Percentiles rank a stretch among this genome's conserved stretches.
Evolutionary conservation across 2,888 invertebrate species (phyloP).

Genomic region (Dioctria linearis): DNA sequence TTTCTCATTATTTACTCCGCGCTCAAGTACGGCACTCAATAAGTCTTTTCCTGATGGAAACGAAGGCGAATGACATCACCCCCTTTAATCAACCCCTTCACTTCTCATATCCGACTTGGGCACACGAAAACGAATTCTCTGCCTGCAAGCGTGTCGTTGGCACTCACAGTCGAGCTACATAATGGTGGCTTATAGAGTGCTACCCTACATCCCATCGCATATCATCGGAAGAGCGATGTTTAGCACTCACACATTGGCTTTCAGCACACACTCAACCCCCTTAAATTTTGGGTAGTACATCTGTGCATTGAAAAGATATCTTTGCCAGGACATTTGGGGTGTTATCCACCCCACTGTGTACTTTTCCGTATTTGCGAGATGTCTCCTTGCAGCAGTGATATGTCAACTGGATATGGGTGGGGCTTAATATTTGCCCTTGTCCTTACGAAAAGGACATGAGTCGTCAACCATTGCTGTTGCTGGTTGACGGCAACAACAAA

Average conservation of each 20-base stretch:
- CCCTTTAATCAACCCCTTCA: constrained; percentile 5
- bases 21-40: constrained; percentile 34
- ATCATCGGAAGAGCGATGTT: not conserved
- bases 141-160: constrained; percentile 17
- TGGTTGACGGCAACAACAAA: not conserved
- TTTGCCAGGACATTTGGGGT: constrained; percentile 8
- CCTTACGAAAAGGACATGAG: constrained; percentile 17
- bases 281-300: not conserved
- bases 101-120: constrained; percentile 4
- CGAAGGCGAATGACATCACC: constrained; percentile 31
- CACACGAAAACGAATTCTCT: not conserved
- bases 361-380: constrained; percentile 35
- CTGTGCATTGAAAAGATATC: constrained; percentile 3
- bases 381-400: constrained; percentile 54
- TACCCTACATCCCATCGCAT: not conserved
- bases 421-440: constrained; percentile 55
- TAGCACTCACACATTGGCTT: not conserved
- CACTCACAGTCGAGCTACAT: not conserved
- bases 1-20: constrained; percentile 32
- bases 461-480: constrained; percentile 12
- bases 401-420: constrained; percentile 57
- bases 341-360: constrained; percentile 17
- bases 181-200: too few species aligned
- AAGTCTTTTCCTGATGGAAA: constrained; percentile 20
- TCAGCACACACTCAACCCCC: not conserved